Base-by-base conservation (phyloP, 2,888 invertebrate genomes). In the Drosophila hamatofila region DNA sequence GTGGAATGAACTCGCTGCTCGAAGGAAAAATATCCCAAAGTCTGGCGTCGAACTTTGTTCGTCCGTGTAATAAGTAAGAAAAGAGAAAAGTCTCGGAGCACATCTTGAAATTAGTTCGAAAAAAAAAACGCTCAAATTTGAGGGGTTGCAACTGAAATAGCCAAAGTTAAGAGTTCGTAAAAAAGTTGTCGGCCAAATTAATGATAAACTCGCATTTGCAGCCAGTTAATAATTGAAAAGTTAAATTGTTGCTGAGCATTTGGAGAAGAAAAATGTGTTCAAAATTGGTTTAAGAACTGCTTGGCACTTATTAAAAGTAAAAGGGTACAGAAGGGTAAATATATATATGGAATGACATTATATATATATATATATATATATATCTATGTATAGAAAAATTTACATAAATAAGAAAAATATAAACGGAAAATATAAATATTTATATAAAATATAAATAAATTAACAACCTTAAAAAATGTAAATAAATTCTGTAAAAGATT, bases 1-100 rank as follows among this genome's bases (percentile, higher is more conserved):
- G 89, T 78, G 79, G 88, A 89, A 86, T 90, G 86, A 90, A 86
- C 86, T 87, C 71, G n/a, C 48, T 16, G 48, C 48, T 27, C 58
- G 46, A 18, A 6, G n/a, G 2, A 49, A 65, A 72, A 52, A 57
- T 74, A 69, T 67, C 61, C 60, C 63, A 80, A 30, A 82, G 72
- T 73, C 66, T 65, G 64, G 52, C 54, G 39, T 23, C 52, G 11
- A 65, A 72, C 56, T 54, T 73, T 58, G 54, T 41, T 65, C 60
- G 52, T 46, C 65, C 54, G 27, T 52, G 39, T 27, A 67, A 63
- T 59, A 55, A 61, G 66, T 41, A 56, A 52, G 55, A 56, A 65
- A 64, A 21, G 52, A 46, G 52, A 18, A 57, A 56, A 27, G 21
- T 41, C 66, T 46, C 23, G 42, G 59, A 82, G 66, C 51, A 49